Percentiles rank a stretch among this genome's conserved stretches.
Evolutionary conservation across 2,797 vertebrate species (phyloP).

Genomic region (Morelia viridis): DNA sequence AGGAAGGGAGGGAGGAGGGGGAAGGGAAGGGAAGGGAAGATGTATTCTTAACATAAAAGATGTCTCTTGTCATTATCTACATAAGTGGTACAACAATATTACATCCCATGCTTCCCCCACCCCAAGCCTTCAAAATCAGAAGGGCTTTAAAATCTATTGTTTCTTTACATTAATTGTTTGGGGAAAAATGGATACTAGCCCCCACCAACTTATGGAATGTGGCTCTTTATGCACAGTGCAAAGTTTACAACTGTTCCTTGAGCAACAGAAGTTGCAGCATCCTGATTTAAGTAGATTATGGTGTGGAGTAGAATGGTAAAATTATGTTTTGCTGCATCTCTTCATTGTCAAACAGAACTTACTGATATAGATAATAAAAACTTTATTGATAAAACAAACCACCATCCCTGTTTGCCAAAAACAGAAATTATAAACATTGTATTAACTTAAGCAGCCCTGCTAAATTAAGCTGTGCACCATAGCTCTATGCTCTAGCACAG

Average conservation of each 20-base stretch:
- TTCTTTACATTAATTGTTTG: not conserved
- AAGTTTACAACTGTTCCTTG: not conserved
- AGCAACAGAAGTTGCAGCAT: not conserved
- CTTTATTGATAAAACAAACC: not conserved
- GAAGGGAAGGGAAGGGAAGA: too few species aligned
- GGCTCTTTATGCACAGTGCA: not conserved
- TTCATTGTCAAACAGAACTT: not conserved
- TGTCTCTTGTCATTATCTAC: not conserved
- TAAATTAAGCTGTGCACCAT: not conserved
- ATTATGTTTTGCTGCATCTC: not conserved
- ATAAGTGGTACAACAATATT: not conserved
- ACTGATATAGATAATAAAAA: not conserved
- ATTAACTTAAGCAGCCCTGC: not conserved
- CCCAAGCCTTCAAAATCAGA: not conserved
- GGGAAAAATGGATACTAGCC: not conserved
- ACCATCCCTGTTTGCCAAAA: not conserved
- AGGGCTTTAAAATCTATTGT: not conserved
- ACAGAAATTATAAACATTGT: not conserved
- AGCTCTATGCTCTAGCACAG: not conserved
- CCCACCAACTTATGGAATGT: not conserved
- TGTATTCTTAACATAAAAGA: not conserved
- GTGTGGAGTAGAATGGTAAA: not conserved
- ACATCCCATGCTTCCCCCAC: not conserved
- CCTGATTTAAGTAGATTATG: not conserved
- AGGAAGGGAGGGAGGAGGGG: too few species aligned